Evolutionary conservation across 2,888 invertebrate genomes (phyloP), one percentile per base, ranked within the genome.

Genomic region (Pachymerium ferrugineum): DNA sequence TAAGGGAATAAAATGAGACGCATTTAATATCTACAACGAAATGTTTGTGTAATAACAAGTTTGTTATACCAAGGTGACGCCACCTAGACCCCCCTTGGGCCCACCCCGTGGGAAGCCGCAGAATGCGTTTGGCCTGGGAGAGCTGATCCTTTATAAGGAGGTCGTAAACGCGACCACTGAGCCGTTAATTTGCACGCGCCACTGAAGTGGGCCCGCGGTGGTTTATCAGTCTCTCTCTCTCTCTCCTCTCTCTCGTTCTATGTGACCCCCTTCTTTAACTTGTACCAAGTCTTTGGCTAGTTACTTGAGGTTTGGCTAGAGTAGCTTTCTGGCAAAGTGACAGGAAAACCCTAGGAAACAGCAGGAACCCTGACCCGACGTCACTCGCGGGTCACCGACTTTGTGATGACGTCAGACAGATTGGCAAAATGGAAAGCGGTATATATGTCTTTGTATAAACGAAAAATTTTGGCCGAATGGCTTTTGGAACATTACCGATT

Each of bases 71-170:
- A 28, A n/a, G 62, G 28, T 28, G 28, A 62, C 25, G 62, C n/a
- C n/a, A n/a, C n/a, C n/a, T n/a, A 62, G 28, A 22, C 25, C 62
- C 62, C 62, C 62, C 62, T 62, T 28, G 62, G 28, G 62, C 62
- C 62, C 62, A 62, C 62, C 62, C 62, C 62, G 62, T 62, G 62
- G 62, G 62, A 62, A 62, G 62, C 62, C 62, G 62, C 62, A 62
- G 62, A 62, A 62, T 62, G 62, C 62, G 62, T 62, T 62, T 62
- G 62, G 62, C 62, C 62, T 62, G 62, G 62, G 62, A 62, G 62
- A 62, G 62, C 62, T 62, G 62, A 62, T 62, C 62, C 62, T 62
- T 62, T 62, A 62, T 62, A 62, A 25, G 62, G 62, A 62, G 62
- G 62, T 62, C 62, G 62, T 62, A 62, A 62, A 62, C 62, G 62